These are phyloP conservation scores for Ephydatia muelleri DNA, from an alignment of 37 sponge, comb jelly and placozoan species.

Conservation along the genomic window DNA sequence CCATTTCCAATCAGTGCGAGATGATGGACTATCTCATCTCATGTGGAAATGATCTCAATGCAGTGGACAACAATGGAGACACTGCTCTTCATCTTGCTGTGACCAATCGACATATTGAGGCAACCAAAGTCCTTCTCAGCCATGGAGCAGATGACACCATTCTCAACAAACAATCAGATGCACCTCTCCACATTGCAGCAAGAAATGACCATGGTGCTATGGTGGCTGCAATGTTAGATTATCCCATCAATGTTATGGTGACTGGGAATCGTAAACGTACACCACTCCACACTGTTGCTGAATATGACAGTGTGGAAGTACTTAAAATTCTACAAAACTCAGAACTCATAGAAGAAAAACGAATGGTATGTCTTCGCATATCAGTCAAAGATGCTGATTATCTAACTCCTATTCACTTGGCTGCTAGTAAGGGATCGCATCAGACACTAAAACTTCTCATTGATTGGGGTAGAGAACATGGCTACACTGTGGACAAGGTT, in stretches of 20 bases:
- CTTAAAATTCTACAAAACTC: conserved; percentile 29
- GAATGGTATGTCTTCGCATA: conserved; percentile 38
- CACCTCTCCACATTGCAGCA: conserved; percentile 71
- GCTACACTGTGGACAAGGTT: conserved; percentile 59
- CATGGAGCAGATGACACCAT: conserved; percentile 50
- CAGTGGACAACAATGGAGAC: conserved; percentile 67
- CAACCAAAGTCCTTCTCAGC: conserved; percentile 55
- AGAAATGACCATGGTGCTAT: conserved; percentile 42
- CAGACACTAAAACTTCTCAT: conserved; percentile 57
- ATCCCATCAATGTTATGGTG: conserved; percentile 28
- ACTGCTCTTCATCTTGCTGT: conserved; percentile 86
- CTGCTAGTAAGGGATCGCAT: conserved; percentile 71
- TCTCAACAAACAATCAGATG: conserved; percentile 39
- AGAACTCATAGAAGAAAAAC: conserved; percentile 6
- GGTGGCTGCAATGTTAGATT: conserved; percentile 34
- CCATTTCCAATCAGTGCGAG: conserved; percentile 46
- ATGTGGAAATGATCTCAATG: conserved; percentile 55
- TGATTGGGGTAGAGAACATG: conserved; percentile 29
- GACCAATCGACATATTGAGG: conserved; percentile 20
- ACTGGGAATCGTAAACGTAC: conserved; percentile 62
- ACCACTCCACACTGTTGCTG: conserved; percentile 71
- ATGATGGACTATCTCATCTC: conserved; percentile 68
- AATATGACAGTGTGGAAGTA: conserved; percentile 59
- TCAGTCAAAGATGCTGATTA: conserved; percentile 73
- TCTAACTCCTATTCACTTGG: conserved; percentile 71